Base-by-base conservation (phyloP, 2,113 vertebrate species). In the Gavialis gangeticus region DNA sequence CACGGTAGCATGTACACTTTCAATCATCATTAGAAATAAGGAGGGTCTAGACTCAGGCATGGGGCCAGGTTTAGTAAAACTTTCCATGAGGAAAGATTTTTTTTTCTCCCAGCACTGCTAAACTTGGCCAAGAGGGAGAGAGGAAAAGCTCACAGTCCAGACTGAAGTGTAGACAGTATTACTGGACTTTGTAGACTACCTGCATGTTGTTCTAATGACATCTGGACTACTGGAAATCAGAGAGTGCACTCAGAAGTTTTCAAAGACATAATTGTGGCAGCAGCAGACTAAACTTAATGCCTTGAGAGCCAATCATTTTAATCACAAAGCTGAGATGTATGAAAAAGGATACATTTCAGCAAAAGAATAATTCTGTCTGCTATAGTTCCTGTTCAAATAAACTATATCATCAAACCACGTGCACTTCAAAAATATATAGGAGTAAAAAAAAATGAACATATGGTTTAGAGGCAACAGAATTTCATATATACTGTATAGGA, bases 21-120 rank as follows among this genome's bases (percentile, higher is more conserved):
- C 98, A 98, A 98, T 98, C 99, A 98, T 98, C 98, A 96, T 98
- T 98, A 98, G 98, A 98, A 97, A 97, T 19, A 82, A 97, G 97
- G 98, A 98, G 97, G 97, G 98, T 97, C 98, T 97, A 95, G 98
- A 95, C 93, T 63, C 86, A 97, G 99, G 98, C 98, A 92, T 11
- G 5, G 14, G 0, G 98, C 99, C 99, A 99, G 97, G 94, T 98
- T 75, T 97, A 98, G 98, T 99, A 98, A 99, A 98, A 99, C 96
- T 99, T 99, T 99, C 99, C 99, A 98, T 98, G 98, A 99, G 98
- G 98, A 98, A 99, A 98, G 98, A 96, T 97, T 92, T 96, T 98
- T 98, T 98, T 98, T 98, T 98, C 97, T 97, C 97, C 94, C 90
- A 62, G 93, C 95, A 94, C 92, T 60, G 94, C 1, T 2, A 81